Percentiles rank a stretch among this genome's conserved stretches.
Evolutionary conservation across 1,140 invertebrate genomes (phyloP).

Genomic region (Pararge aegeria): DNA sequence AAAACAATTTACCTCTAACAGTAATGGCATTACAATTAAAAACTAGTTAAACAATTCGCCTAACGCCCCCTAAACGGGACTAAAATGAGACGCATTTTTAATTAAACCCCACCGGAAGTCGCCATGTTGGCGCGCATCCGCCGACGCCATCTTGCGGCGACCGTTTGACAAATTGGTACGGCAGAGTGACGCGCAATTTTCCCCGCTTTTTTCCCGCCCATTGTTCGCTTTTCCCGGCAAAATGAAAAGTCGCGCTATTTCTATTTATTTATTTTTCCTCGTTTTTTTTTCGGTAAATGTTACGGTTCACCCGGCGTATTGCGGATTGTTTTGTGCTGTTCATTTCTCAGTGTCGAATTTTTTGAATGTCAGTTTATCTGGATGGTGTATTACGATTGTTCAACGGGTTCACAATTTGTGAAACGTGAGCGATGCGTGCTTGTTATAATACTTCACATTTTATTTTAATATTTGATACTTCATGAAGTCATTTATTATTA

Average conservation of each 20-base stretch:
- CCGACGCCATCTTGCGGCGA: slow-evolving; percentile 71
- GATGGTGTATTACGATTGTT: slow-evolving; percentile 27
- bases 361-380: slow-evolving; percentile 39
- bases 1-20: slow-evolving; percentile 27
- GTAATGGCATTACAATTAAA: slow-evolving; percentile 48
- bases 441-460: background rate
- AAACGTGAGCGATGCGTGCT: background rate
- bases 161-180: slow-evolving; percentile 78
- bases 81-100: slow-evolving; percentile 73
- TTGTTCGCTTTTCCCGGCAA: slow-evolving; percentile 76
- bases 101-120: slow-evolving; percentile 73
- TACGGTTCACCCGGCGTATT: slow-evolving; percentile 52
- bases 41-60: slow-evolving; percentile 53
- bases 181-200: slow-evolving; percentile 78
- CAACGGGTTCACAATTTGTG: slow-evolving; percentile 16
- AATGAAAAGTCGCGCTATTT: slow-evolving; percentile 76
- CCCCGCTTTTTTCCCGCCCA: slow-evolving; percentile 74
- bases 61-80: slow-evolving; percentile 48
- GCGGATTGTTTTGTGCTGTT: slow-evolving; percentile 57
- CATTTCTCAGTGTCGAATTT: slow-evolving; percentile 64
- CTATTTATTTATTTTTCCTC: slow-evolving; percentile 56
- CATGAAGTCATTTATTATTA: too few species aligned
- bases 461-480: background rate
- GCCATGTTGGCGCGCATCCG: slow-evolving; percentile 70
- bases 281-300: slow-evolving; percentile 62